Conservation (phyloP, 1,140 invertebrate species). For the Drusus annulatus region DNA sequence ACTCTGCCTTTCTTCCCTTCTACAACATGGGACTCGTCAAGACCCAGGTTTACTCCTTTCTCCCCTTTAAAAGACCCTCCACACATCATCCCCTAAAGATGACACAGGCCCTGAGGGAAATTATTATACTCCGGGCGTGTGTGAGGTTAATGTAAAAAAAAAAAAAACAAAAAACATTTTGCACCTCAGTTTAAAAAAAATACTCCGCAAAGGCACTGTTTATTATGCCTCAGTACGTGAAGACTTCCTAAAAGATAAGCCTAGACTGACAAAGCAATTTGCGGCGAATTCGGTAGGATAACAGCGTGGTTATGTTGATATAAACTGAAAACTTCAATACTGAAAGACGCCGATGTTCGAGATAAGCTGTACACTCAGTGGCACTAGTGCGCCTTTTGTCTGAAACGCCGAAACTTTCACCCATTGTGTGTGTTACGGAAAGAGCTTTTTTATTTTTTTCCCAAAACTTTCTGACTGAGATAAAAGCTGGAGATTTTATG, state of each 20-base stretch:
- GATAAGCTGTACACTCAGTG: constrained; percentile 6
- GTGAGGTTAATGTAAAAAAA: too few relatives aligned
- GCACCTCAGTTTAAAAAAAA: background rate
- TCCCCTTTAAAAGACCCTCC: too few relatives aligned
- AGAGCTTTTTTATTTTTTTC: constrained; percentile 18
- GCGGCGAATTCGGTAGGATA: constrained; percentile 31
- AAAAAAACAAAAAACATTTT: background rate
- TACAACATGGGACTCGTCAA: background rate
- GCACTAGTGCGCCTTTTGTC: background rate
- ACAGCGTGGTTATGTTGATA: constrained; percentile 42
- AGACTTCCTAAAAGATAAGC: constrained; percentile 28
- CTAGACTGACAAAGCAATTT: constrained; percentile 40
- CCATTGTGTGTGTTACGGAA: constrained; percentile 20
- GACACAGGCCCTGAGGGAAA: too few relatives aligned
- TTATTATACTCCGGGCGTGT: too few relatives aligned
- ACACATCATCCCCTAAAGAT: too few relatives aligned
- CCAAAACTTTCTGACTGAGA: constrained; percentile 3
- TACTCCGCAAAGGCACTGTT: background rate
- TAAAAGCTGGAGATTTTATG: background rate
- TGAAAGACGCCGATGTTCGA: constrained; percentile 29
- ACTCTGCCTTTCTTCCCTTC: background rate
- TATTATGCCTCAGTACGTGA: constrained; percentile 20
- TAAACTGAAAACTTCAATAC: constrained; percentile 42
- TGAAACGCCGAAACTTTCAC: constrained; percentile 26
- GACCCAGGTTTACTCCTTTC: background rate